These are phyloP conservation scores for Solea senegalensis DNA, from an alignment of 2,113 vertebrate genomes.

Conservation along the genomic window DNA sequence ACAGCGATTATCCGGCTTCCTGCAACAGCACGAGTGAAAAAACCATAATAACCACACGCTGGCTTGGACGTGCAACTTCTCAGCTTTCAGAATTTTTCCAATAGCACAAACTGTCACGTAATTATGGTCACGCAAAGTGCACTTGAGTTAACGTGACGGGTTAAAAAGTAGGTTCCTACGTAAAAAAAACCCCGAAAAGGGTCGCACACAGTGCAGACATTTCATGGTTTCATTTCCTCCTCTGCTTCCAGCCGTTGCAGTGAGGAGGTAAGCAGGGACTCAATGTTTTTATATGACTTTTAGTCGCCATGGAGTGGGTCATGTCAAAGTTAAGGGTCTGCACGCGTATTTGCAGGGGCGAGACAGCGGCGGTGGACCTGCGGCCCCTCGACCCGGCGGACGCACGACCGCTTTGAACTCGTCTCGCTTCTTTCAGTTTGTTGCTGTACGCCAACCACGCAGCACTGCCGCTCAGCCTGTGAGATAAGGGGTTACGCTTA, in stretches of 20 bases:
- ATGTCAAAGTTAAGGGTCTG: conserved; percentile 60
- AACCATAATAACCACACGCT: no score
- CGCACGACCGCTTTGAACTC: conserved; percentile 3
- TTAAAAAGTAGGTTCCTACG: no score
- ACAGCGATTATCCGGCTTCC: no score
- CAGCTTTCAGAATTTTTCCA: no score
- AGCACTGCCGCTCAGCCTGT: conserved; percentile 58
- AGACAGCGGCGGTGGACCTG: conserved; percentile 12
- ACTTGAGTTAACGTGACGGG: no score
- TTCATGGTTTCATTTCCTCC: not conserved
- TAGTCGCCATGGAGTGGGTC: conserved; percentile 18
- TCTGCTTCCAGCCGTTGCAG: not conserved
- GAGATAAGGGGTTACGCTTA: not conserved
- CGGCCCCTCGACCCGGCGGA: conserved; percentile 36
- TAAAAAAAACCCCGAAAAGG: no score
- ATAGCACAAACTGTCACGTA: no score
- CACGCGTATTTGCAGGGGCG: conserved; percentile 47
- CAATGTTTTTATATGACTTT: conserved; percentile 21
- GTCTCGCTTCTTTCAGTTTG: conserved; percentile 19
- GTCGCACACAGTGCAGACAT: no score
- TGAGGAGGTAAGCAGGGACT: not conserved
- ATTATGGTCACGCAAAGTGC: no score
- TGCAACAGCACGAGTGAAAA: no score
- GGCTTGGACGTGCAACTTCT: no score
- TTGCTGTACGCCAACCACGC: conserved; percentile 25